A percentile compares a stretch with the other conserved stretches of the same genome.
Evolutionary conservation across 2,888 invertebrate genomes (phyloP).

Genomic region (Pristionchus fissidentatus): DNA sequence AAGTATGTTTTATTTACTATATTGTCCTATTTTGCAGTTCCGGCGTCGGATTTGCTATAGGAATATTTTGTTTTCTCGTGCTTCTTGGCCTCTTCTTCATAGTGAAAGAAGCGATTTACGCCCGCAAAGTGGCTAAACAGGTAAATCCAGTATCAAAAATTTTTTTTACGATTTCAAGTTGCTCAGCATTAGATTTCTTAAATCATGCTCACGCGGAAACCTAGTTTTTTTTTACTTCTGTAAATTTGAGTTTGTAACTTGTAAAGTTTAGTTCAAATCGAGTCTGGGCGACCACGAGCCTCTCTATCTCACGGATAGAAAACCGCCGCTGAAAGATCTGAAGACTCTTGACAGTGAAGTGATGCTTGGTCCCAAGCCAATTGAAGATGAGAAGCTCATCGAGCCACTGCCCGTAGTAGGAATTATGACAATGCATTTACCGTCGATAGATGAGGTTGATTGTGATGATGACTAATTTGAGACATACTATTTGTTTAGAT

Average conservation of each 20-base stretch:
- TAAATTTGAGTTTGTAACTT: no score
- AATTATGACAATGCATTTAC: not conserved
- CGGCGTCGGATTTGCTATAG: not conserved
- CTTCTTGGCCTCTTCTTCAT: not conserved
- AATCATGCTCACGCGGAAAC: not conserved
- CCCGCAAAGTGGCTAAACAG: not conserved
- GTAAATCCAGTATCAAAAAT: not conserved
- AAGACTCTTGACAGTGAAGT: not conserved
- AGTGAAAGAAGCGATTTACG: not conserved
- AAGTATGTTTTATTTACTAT: no score
- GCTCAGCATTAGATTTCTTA: not conserved
- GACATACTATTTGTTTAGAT: no score
- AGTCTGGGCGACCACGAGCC: not conserved
- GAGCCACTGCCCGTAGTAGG: not conserved
- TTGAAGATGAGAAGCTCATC: not conserved
- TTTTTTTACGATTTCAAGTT: no score
- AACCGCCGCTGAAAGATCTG: not conserved
- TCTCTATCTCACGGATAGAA: not conserved
- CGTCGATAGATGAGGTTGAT: constrained; percentile 22
- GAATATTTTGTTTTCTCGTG: not conserved
- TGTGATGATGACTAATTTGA: constrained; percentile 1
- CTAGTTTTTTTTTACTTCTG: not conserved
- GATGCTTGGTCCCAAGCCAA: no score
- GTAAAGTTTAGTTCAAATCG: not conserved
- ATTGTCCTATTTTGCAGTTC: not conserved